A percentile compares a stretch with the other conserved stretches of the same genome.
Evolutionary conservation across 2,113 vertebrate genomes (phyloP).

Genomic region (Carollia perspicillata): DNA sequence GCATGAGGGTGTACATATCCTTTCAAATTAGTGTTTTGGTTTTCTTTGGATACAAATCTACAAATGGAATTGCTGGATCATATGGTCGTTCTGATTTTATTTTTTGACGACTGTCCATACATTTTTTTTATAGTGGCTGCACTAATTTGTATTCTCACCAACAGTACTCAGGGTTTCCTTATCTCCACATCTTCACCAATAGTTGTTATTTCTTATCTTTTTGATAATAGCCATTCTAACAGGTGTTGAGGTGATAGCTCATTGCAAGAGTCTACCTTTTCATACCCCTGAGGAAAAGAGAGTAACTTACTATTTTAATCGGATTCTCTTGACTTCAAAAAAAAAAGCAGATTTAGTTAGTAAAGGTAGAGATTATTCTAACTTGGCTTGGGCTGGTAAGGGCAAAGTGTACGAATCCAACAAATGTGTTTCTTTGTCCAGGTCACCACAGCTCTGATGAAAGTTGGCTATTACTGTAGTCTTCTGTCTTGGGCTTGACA

Average conservation of each 20-base stretch:
- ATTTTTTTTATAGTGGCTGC: not conserved
- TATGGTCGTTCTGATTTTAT: not conserved
- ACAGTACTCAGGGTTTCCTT: not conserved
- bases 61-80: not conserved
- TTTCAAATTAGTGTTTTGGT: not conserved
- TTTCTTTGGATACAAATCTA: not conserved
- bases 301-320: not conserved
- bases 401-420: not conserved
- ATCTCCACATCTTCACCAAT: not conserved
- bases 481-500: not conserved
- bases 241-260: not conserved
- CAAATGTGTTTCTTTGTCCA: not conserved
- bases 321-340: not conserved
- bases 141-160: not conserved
- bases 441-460: not conserved
- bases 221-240: not conserved
- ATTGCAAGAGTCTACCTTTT: not conserved
- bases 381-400: not conserved
- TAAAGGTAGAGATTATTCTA: not conserved
- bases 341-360: not conserved
- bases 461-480: not conserved
- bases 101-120: not conserved
- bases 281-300: not conserved
- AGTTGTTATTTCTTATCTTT: not conserved
- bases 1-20: not conserved